A percentile compares a stretch with the other conserved stretches of the same genome.
phyloP scores from a whole-genome alignment of 1,140 invertebrate species.

The Odontomachus brunneus region DNA sequence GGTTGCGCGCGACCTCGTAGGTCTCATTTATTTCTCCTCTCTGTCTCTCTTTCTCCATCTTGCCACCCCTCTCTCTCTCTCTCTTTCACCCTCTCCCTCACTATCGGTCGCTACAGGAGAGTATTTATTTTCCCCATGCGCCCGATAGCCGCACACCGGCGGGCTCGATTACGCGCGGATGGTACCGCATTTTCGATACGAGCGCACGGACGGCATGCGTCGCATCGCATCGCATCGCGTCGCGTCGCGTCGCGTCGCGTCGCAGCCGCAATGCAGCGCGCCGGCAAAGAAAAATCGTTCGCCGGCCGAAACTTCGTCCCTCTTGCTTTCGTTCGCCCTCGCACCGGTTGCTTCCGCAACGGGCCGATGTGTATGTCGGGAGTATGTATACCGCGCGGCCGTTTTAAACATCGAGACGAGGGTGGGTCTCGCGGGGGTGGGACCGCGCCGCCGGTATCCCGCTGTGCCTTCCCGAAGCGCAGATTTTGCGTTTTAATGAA shows the following conservation, averaged over 20 bases:
- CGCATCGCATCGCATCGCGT: constrained; percentile 35
- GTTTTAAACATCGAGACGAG: no score
- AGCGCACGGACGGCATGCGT: constrained; percentile 30
- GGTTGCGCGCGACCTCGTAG: not conserved
- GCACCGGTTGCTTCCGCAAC: constrained; percentile 40
- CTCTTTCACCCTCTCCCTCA: not conserved
- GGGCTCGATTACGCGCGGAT: no score
- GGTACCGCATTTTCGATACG: constrained; percentile 36
- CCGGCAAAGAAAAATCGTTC: constrained; percentile 55
- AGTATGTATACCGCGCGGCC: no score
- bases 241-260: constrained; percentile 37
- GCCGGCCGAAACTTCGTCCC: constrained; percentile 41
- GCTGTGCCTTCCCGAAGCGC: no score
- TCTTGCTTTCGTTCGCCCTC: constrained; percentile 12
- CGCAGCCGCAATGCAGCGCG: constrained; percentile 49
- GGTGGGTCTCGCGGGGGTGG: no score
- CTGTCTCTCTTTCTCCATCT: not conserved
- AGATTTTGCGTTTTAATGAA: no score
- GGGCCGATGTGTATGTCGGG: no score
- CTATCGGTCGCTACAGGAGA: not conserved
- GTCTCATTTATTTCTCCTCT: no score
- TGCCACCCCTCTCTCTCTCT: no score
- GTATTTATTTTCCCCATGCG: not conserved
- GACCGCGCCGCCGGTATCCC: no score
- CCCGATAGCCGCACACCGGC: not conserved